Percentiles rank a stretch among this genome's conserved stretches.
Evolutionary conservation across 2,113 vertebrate genomes (phyloP).

Genomic region (Rostratula benghalensis): DNA sequence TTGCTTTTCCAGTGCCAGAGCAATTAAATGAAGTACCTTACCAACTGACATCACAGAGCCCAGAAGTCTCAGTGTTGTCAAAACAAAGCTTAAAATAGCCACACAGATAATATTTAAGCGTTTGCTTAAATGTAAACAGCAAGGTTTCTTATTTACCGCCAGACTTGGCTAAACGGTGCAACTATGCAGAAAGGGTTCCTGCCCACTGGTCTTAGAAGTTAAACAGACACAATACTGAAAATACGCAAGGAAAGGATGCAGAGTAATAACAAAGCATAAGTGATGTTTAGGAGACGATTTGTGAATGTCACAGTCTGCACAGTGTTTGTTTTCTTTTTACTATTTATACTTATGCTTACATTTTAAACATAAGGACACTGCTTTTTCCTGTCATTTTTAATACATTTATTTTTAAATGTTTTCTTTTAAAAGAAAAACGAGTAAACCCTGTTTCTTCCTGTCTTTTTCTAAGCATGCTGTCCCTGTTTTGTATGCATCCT

Average conservation of each 20-base stretch:
- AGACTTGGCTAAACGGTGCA: background rate
- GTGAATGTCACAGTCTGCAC: background rate
- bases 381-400: constrained; percentile 59
- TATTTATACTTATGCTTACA: constrained; percentile 65
- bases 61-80: background rate
- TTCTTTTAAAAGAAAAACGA: constrained; percentile 15
- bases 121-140: constrained; percentile 31
- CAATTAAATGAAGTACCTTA: background rate
- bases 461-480: background rate
- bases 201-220: background rate
- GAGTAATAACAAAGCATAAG: background rate
- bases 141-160: background rate
- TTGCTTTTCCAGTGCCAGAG: background rate
- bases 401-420: constrained; percentile 49
- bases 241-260: constrained; percentile 31
- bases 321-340: constrained; percentile 46
- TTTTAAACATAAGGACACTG: constrained; percentile 11
- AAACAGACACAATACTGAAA: constrained; percentile 23
- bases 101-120: background rate
- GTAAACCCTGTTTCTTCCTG: constrained; percentile 51
- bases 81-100: constrained; percentile 49
- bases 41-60: background rate
- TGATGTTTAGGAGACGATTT: background rate
- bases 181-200: background rate
- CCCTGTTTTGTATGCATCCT: constrained; percentile 33